Evolutionary conservation across 2,888 invertebrate genomes (phyloP).

Genomic region (Callyntrura sp.): DNA sequence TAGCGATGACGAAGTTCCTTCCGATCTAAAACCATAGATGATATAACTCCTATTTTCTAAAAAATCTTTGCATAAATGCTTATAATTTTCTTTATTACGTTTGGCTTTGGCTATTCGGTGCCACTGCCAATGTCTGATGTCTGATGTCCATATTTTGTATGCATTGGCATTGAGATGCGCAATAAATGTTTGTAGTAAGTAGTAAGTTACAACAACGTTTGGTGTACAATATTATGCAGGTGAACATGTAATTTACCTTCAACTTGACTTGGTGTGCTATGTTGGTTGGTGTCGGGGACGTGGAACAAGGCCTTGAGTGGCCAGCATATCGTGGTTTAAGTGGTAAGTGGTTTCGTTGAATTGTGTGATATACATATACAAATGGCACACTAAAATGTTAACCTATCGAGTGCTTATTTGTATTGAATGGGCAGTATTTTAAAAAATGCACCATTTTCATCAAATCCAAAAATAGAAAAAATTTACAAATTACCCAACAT

Average conservation of each 20-base stretch:
- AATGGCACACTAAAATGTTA: too few relatives aligned
- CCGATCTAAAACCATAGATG: constrained; percentile 4
- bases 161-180: not conserved
- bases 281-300: constrained; percentile 25
- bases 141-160: not conserved
- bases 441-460: not conserved
- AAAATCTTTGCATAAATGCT: constrained; percentile 2
- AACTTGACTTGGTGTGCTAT: constrained; percentile 32
- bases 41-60: not conserved
- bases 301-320: not conserved
- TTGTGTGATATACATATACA: too few relatives aligned
- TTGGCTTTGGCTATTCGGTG: too few relatives aligned
- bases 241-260: constrained; percentile 15
- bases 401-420: not conserved
- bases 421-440: not conserved
- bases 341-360: too few relatives aligned
- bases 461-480: not conserved
- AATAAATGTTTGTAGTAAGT: not conserved
- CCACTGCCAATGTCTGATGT: not conserved
- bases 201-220: not conserved
- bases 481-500: constrained; percentile 29
- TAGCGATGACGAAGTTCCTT: not conserved
- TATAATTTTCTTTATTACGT: not conserved
- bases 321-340: not conserved
- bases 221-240: constrained; percentile 4